Evolutionary conservation across 2,888 invertebrate genomes (phyloP), one percentile per base, ranked within the genome.

Genomic region (Noctua comes): DNA sequence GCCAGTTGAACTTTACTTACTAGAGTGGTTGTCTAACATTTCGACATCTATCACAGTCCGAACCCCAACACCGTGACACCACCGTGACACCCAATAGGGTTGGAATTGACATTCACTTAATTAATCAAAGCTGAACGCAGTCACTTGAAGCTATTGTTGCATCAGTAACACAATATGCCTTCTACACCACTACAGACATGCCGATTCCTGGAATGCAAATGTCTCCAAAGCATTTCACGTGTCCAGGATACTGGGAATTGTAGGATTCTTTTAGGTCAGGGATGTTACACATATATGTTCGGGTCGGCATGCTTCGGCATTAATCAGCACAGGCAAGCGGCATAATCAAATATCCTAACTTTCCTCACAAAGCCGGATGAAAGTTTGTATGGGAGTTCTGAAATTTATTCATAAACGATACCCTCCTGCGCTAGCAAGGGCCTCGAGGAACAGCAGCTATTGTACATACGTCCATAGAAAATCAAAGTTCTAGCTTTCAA

Each of bases 31-130:
- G 13, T 73, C 51, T 65, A 31, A 2, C 46, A 73, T 69, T 73
- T 73, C 54, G 31, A 68, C 18, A 40, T 46, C 43, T 46, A 36
- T 54, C 36, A 24, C 43, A 36, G 57, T 16, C 13, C 18, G 54
- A 57, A 5, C 3, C 31, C 10, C 10, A 64, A 36, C 18, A 3
- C 7, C 10, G 40, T 59, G 18, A 40, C 13, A 40, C 7, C 21
- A 1, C 1, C 10, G 40, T 59, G 18, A 40, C 13, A 40, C 7
- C 21, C 48, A n/a, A 77, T 31, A 16, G 7, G 16, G 8, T 16
- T 66, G 78, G 77, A 59, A 68, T 21, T 40, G 66, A 43, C 31
- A n/a, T 62, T 51, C n/a, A 68, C 11, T 79, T 0, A 78, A 78
- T 68, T 40, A 43, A 36, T 27, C 11, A 31, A 18, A 51, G 21